Evolutionary conservation across 2,797 vertebrate genomes (phyloP).

Genomic region (Microctenopoma stevenorrisi): DNA sequence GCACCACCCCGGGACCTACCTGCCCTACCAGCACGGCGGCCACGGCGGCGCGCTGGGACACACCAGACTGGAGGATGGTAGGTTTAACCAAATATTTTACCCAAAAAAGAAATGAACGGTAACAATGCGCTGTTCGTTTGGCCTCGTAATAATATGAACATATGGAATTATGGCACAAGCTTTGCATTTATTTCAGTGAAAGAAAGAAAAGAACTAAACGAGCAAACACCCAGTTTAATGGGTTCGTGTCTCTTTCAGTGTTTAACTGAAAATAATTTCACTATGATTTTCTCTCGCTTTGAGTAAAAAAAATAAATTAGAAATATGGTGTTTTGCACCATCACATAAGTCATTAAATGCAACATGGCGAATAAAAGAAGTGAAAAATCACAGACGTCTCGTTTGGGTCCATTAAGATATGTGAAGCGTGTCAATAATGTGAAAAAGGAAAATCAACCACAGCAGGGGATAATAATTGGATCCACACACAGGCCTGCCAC

Average conservation of each 20-base stretch:
- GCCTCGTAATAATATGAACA: background rate
- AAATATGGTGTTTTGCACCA: too few species aligned
- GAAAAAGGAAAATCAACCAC: slow-evolving; percentile 33
- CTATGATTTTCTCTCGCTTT: background rate
- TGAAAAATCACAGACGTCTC: background rate
- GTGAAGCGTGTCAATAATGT: background rate
- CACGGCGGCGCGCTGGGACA: slow-evolving; percentile 80
- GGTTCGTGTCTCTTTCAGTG: background rate
- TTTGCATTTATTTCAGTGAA: background rate
- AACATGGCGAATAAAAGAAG: background rate
- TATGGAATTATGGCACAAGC: too few species aligned
- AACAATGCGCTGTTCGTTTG: too few species aligned
- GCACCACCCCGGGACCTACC: slow-evolving; percentile 83
- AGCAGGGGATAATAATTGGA: slow-evolving; percentile 54
- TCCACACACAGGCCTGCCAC: slow-evolving; percentile 43
- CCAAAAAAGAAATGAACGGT: too few species aligned
- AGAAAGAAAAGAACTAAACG: background rate
- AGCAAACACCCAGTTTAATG: background rate
- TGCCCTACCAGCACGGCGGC: slow-evolving; percentile 82
- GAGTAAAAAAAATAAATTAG: background rate
- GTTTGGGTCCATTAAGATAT: slow-evolving; percentile 9
- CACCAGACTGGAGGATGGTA: slow-evolving; percentile 86
- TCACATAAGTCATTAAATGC: background rate
- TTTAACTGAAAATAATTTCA: background rate
- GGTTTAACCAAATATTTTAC: slow-evolving; percentile 1